A percentile compares a stretch with the other conserved stretches of the same genome.
These are phyloP conservation scores for Pegoplata infirma DNA, from an alignment of 2,888 invertebrate species.

Conservation along the genomic window DNA sequence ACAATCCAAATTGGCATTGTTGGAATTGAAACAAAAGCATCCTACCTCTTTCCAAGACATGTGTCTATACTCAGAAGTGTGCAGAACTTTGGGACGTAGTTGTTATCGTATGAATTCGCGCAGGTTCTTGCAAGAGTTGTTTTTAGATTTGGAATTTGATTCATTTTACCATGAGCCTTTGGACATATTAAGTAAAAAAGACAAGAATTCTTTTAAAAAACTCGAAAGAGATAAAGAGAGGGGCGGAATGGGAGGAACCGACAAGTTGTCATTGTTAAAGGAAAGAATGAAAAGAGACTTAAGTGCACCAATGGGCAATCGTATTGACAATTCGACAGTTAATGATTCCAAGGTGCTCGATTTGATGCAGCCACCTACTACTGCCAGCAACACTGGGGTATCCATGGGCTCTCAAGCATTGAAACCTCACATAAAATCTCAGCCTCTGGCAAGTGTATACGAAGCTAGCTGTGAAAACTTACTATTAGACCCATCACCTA, in stretches of 20 bases:
- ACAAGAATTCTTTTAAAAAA: constrained; percentile 65
- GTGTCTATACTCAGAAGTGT: constrained; percentile 95
- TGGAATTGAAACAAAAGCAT: constrained; percentile 86
- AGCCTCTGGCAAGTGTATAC: constrained; percentile 78
- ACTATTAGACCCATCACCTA: constrained; percentile 70
- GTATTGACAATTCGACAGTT: constrained; percentile 40
- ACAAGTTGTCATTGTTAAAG: constrained; percentile 43
- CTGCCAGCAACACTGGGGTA: constrained; percentile 34
- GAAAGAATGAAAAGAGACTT: constrained; percentile 58
- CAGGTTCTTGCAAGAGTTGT: constrained; percentile 94
- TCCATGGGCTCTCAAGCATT: constrained; percentile 55
- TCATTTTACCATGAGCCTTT: constrained; percentile 80
- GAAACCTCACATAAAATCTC: constrained; percentile 73
- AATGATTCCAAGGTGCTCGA: constrained; percentile 36
- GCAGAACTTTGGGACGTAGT: constrained; percentile 86
- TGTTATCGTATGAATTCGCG: constrained; percentile 90
- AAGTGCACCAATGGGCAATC: constrained; percentile 30
- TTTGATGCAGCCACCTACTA: constrained; percentile 10
- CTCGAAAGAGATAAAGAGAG: constrained; percentile 43
- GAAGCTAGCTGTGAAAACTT: constrained; percentile 79
- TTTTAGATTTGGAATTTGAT: constrained; percentile 89
- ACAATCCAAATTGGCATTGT: constrained; percentile 88
- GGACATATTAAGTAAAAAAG: constrained; percentile 77
- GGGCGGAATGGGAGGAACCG: neutral
- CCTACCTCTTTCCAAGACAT: constrained; percentile 88